Evolutionary conservation across 1,140 invertebrate species (phyloP).

Genomic region (Eubasilissa regina): DNA sequence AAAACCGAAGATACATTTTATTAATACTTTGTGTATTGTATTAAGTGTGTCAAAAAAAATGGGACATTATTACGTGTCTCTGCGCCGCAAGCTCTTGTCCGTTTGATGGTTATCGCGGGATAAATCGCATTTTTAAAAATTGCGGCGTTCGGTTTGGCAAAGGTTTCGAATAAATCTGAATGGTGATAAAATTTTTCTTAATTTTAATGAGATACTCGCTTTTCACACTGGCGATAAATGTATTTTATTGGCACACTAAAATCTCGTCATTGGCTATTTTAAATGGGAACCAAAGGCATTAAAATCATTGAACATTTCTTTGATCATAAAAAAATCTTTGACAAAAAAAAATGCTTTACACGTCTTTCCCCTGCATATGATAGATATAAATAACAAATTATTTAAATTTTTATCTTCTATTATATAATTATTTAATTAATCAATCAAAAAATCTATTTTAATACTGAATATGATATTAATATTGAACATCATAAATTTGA

Average conservation of each 20-base stretch:
- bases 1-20: not conserved
- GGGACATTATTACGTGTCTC: not conserved
- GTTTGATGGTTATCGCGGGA: not conserved
- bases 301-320: not conserved
- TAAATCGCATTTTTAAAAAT: not conserved
- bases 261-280: not conserved
- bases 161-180: not conserved
- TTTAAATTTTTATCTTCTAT: too few species aligned
- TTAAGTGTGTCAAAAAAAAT: conserved; percentile 16
- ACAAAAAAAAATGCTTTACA: too few species aligned
- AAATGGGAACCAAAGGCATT: conserved; percentile 14
- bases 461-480: too few species aligned
- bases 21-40: not conserved
- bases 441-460: too few species aligned
- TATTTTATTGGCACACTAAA: not conserved
- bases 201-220: conserved; percentile 8
- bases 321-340: too few species aligned
- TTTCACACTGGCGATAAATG: not conserved
- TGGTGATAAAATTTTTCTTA: not conserved
- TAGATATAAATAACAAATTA: too few species aligned
- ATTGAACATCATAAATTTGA: too few species aligned
- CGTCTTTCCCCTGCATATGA: too few species aligned
- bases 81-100: not conserved
- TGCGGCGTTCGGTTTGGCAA: not conserved
- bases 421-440: too few species aligned